Evolutionary conservation across 2,113 vertebrate genomes (phyloP).

Genomic region (Notarius lentiginosus): DNA sequence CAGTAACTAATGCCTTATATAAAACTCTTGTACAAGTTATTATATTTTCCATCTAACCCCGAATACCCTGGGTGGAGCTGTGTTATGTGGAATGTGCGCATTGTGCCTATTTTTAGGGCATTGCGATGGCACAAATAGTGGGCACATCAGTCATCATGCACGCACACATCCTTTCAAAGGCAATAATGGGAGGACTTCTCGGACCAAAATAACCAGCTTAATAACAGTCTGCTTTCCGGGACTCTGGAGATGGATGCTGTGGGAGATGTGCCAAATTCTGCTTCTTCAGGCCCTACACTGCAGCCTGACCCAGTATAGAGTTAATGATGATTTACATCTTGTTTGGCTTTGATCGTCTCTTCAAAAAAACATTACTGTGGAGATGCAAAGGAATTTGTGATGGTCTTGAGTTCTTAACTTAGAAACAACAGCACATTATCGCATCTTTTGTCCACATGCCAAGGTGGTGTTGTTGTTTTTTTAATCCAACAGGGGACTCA

Average conservation of each 20-base stretch:
- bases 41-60: background rate
- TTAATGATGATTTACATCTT: background rate
- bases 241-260: slow-evolving; percentile 44
- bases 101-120: slow-evolving; percentile 32
- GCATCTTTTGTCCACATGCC: background rate
- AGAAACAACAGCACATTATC: background rate
- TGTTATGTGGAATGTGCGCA: slow-evolving; percentile 6
- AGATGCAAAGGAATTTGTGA: background rate
- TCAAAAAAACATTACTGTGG: background rate
- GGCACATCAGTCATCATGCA: slow-evolving; percentile 4
- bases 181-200: slow-evolving; percentile 53
- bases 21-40: background rate
- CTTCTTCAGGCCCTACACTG: background rate
- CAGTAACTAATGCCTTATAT: background rate
- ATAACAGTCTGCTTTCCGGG: slow-evolving; percentile 62
- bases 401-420: background rate
- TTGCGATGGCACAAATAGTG: background rate
- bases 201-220: slow-evolving; percentile 69
- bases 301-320: slow-evolving; percentile 14
- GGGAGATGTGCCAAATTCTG: slow-evolving; percentile 18
- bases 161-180: slow-evolving; percentile 56
- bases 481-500: background rate
- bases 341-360: background rate
- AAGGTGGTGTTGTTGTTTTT: background rate
- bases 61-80: background rate